Evolutionary conservation across 2,888 invertebrate genomes (phyloP).

Genomic region (Drosophila mulleri): DNA sequence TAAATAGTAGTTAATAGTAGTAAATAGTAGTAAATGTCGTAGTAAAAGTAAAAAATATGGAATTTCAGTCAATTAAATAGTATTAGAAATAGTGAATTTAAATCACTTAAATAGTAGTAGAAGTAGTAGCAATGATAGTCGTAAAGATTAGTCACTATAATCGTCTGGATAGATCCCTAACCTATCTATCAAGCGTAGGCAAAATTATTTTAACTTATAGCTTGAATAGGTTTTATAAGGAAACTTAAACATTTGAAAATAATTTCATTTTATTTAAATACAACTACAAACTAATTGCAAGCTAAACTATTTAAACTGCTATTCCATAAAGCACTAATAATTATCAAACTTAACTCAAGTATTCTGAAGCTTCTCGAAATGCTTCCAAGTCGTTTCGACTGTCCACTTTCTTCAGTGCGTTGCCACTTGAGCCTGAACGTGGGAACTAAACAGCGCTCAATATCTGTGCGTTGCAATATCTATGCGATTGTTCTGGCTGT

Average conservation of each 20-base stretch:
- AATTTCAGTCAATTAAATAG: too few species aligned
- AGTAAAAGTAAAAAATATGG: too few species aligned
- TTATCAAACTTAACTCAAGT: not conserved
- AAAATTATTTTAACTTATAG: not conserved
- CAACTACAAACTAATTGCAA: not conserved
- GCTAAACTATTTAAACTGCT: not conserved
- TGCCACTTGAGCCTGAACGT: slow-evolving; percentile 52
- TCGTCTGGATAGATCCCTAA: too few species aligned
- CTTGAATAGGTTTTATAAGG: not conserved
- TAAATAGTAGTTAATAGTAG: too few species aligned
- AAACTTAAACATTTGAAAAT: not conserved
- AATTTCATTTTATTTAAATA: too few species aligned
- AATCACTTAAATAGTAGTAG: too few species aligned
- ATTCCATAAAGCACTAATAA: not conserved
- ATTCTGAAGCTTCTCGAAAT: slow-evolving; percentile 5
- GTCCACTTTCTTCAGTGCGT: slow-evolving; percentile 39
- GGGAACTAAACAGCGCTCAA: slow-evolving; percentile 55
- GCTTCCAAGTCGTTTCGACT: slow-evolving; percentile 5
- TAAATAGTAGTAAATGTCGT: too few species aligned
- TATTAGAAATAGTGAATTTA: too few species aligned
- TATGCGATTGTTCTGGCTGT: slow-evolving; percentile 71
- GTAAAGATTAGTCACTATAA: too few species aligned
- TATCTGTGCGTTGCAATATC: slow-evolving; percentile 44
- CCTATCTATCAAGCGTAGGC: too few species aligned
- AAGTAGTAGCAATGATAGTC: too few species aligned